Evolutionary conservation across 2,113 vertebrate species (phyloP).

Genomic region (Rhagologus leucostigma): DNA sequence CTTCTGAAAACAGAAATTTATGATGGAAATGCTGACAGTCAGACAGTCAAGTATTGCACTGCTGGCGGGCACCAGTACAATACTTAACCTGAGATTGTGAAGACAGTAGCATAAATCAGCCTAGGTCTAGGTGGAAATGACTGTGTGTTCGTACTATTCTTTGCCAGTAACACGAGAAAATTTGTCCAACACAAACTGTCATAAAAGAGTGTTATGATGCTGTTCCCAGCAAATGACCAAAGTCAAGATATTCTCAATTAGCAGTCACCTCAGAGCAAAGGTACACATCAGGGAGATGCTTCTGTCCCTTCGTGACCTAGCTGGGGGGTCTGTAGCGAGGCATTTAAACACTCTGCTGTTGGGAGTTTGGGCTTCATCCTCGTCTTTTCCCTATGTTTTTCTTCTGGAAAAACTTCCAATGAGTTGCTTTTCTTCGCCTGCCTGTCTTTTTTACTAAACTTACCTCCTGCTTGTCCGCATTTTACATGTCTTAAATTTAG

Average conservation of each 20-base stretch:
- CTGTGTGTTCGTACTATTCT: not conserved
- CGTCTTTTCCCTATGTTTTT: not conserved
- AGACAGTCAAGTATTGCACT: slow-evolving; percentile 31
- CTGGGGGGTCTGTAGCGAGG: not conserved
- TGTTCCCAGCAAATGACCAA: not conserved
- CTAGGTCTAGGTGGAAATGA: slow-evolving; percentile 18
- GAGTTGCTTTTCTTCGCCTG: not conserved
- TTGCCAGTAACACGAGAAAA: slow-evolving; percentile 46
- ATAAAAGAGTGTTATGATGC: not conserved
- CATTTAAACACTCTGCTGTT: not conserved
- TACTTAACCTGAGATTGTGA: slow-evolving; percentile 45
- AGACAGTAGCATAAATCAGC: slow-evolving; percentile 64
- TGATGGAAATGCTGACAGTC: slow-evolving; percentile 62
- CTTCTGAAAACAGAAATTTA: slow-evolving; percentile 65
- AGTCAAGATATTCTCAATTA: not conserved
- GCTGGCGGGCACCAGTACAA: not conserved
- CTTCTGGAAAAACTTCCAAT: not conserved
- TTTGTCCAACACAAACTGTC: slow-evolving; percentile 27
- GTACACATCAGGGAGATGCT: not conserved
- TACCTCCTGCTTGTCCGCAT: not conserved
- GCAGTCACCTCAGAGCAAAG: not conserved
- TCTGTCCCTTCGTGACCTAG: not conserved
- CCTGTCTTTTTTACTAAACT: not conserved
- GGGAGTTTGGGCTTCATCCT: not conserved
- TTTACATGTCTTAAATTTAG: not conserved